phyloP scores from a whole-genome alignment of 1,140 invertebrate species.

The Saccostrea echinata region DNA sequence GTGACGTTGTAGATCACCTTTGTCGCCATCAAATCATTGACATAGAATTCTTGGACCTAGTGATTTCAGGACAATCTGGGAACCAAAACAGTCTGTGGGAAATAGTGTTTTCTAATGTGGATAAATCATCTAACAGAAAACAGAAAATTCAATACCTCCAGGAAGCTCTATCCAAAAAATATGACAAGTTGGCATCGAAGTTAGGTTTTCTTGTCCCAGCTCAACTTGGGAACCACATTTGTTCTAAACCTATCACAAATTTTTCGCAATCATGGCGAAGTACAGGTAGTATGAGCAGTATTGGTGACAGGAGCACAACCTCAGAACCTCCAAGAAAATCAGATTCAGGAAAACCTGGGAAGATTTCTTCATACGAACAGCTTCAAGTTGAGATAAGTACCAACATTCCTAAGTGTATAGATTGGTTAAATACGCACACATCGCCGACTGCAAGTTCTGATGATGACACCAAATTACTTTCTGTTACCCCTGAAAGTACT shows the following conservation, averaged over 20 bases:
- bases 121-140: background rate
- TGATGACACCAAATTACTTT: background rate
- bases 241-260: background rate
- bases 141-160: conserved; percentile 16
- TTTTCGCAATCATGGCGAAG: background rate
- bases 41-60: conserved; percentile 40
- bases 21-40: conserved; percentile 45
- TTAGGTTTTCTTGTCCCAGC: conserved; percentile 6
- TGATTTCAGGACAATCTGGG: background rate
- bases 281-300: conserved; percentile 15
- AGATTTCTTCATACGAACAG: background rate
- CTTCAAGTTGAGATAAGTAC: background rate
- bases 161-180: conserved; percentile 42
- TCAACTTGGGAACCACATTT: conserved; percentile 36
- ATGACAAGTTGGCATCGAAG: conserved; percentile 44
- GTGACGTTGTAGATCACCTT: conserved; percentile 51
- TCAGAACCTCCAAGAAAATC: conserved; percentile 21
- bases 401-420: conserved; percentile 27
- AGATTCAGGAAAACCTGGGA: background rate
- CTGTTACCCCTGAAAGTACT: background rate
- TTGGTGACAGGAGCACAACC: conserved; percentile 48
- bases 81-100: conserved; percentile 47
- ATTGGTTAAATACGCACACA: conserved; percentile 11
- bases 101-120: conserved; percentile 42
- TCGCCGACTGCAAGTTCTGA: background rate